Evolutionary conservation across 2,888 invertebrate genomes (phyloP), one percentile per base, ranked within the genome.

Genomic region (Abrostola triplasia): DNA sequence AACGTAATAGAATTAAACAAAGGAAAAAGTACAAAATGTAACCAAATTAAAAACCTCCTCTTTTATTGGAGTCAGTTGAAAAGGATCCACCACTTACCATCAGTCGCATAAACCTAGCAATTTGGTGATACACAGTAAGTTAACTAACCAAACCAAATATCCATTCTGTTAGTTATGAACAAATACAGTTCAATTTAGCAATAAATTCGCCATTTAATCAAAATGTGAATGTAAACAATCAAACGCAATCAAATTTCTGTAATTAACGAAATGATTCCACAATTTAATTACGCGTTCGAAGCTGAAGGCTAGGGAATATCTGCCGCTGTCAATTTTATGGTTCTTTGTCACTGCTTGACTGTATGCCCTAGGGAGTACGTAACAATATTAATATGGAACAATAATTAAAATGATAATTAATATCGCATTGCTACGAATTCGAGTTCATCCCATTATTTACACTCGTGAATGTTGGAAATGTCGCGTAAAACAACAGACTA

Each of bases 221-320:
- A 58, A 73, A 59, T 64, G 59, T 59, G 65, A 67, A 74, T 66
- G 60, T 60, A 68, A 72, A 73, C 71, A 80, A 73, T 79, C 63
- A 70, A 69, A 68, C 55, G 56, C 66, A 79, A 78, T 81, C 67
- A 73, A 73, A 77, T 77, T 80, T 60, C 60, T 49, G 64, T 79
- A 81, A 79, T 82, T 77, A 81, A 72, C 70, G 67, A 59, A 79
- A 81, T 70, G 64, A 75, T 66, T 77, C 42, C 61, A 59, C 69
- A 70, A 77, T 83, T 84, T 83, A 79, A 83, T 83, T 83, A 77
- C 77, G 55, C 52, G 70, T 59, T 75, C 64, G 13, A 10, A 59
- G 44, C 54, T 58, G 61, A 60, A 58, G 59, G 66, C 51, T 59
- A 36, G 51, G 52, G 54, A 36, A 63, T 63, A 55, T 63, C 60